phyloP scores from a whole-genome alignment of 2,113 vertebrate genomes.

The Ciconia boyciana region DNA sequence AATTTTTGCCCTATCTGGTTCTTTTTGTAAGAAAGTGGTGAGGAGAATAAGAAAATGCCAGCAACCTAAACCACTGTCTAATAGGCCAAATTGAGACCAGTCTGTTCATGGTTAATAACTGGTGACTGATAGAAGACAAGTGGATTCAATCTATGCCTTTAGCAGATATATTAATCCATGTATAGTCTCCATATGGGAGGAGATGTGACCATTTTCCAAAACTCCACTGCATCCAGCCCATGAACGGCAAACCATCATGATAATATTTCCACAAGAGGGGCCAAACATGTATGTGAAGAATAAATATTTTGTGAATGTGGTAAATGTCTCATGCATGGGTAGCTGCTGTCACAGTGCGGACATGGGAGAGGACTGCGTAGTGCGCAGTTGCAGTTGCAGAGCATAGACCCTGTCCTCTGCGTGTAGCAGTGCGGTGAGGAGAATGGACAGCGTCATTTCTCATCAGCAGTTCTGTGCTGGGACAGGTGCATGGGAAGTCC shows the following conservation, averaged over 20 bases:
- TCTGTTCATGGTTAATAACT: not conserved
- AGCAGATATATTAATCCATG: not conserved
- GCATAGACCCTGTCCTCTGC: accelerated
- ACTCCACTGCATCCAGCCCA: not conserved
- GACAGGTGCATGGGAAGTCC: not conserved
- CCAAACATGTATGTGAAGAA: accelerated
- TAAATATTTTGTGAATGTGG: not conserved
- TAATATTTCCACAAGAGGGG: not conserved
- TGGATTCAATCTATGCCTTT: not conserved
- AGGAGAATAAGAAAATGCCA: not conserved
- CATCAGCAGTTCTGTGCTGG: not conserved
- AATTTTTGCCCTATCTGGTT: not conserved
- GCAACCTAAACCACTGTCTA: not conserved
- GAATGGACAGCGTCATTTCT: not conserved
- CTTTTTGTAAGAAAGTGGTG: not conserved
- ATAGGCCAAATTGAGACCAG: not conserved
- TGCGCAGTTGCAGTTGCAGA: not conserved
- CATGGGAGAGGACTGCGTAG: not conserved
- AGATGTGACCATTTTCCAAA: not conserved
- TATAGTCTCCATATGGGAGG: not conserved
- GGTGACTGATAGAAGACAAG: not conserved
- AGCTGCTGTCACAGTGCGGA: not conserved
- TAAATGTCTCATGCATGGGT: accelerated
- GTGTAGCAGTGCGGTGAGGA: accelerated
- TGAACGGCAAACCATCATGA: accelerated